phyloP scores from a whole-genome alignment of 2,888 invertebrate species.

The Amphimallon solstitiale region DNA sequence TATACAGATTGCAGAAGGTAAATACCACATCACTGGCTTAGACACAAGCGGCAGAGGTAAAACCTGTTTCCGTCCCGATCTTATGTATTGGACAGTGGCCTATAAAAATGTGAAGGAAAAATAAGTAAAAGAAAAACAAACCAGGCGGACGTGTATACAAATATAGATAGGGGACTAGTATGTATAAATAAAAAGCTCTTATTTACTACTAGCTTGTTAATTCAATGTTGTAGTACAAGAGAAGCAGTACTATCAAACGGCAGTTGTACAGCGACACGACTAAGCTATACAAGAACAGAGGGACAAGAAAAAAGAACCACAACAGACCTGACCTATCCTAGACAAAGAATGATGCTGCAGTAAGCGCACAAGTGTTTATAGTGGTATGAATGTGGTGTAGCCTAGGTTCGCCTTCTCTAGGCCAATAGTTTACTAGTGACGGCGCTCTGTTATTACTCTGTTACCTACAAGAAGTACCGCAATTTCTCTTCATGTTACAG shows the following conservation, averaged over 20 bases:
- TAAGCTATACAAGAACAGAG: no score
- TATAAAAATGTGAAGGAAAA: conserved; percentile 18
- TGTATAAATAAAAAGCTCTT: background rate
- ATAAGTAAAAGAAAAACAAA: conserved; percentile 8
- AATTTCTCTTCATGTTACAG: conserved; percentile 10
- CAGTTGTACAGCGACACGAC: no score
- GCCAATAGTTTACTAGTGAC: conserved; percentile 34
- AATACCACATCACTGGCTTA: conserved; percentile 10
- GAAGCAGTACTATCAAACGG: no score
- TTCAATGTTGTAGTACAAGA: conserved; percentile 24
- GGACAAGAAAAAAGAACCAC: background rate
- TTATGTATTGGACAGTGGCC: conserved; percentile 14
- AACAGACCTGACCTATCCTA: conserved; percentile 47
- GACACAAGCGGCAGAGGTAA: conserved; percentile 17
- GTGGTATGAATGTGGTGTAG: no score
- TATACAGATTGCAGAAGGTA: background rate
- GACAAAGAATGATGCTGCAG: conserved; percentile 45
- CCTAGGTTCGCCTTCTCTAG: conserved; percentile 34
- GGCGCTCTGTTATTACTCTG: background rate
- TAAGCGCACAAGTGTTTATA: conserved; percentile 37
- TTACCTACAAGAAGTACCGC: background rate
- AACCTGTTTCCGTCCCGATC: conserved; percentile 21
- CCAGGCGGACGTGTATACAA: conserved; percentile 19
- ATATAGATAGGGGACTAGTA: background rate
- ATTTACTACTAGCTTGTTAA: conserved; percentile 5